A percentile compares a stretch with the other conserved stretches of the same genome.
phyloP scores from a whole-genome alignment of 2,113 vertebrate genomes.

The Pogona vitticeps region DNA sequence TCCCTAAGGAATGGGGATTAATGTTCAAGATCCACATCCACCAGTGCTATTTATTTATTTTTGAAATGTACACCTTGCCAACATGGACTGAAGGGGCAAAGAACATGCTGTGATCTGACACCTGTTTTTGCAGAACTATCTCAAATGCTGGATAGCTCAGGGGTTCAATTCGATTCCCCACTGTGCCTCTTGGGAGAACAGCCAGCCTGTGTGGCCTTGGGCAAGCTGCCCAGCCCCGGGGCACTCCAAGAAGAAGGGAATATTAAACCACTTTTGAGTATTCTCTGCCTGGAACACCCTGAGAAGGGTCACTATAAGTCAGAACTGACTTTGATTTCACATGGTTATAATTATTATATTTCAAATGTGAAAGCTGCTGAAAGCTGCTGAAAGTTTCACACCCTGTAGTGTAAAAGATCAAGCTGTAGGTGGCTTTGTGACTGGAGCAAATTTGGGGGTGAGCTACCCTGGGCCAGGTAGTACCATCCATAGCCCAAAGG shows the following conservation, averaged over 20 bases:
- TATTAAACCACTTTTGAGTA: too few species aligned
- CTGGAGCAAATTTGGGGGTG: too few species aligned
- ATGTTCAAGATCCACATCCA: not conserved
- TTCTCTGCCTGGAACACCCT: too few species aligned
- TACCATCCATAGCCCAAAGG: not conserved
- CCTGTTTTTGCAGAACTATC: not conserved
- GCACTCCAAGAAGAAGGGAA: too few species aligned
- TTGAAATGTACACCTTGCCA: not conserved
- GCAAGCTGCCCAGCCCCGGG: too few species aligned
- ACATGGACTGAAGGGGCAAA: not conserved
- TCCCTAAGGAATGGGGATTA: not conserved
- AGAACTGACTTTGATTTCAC: too few species aligned
- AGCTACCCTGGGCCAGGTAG: not conserved
- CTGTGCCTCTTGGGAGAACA: too few species aligned
- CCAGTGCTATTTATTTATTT: not conserved
- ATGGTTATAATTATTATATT: too few species aligned
- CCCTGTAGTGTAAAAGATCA: not conserved
- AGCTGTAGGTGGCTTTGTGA: not conserved
- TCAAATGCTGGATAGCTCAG: not conserved
- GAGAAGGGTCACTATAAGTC: too few species aligned
- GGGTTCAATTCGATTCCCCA: too few species aligned
- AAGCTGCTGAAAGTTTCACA: not conserved
- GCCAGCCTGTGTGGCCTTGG: too few species aligned
- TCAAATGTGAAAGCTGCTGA: not conserved
- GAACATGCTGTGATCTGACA: not conserved